Conservation (phyloP, 2,797 vertebrate species). For the Pipistrellus pygmaeus region DNA sequence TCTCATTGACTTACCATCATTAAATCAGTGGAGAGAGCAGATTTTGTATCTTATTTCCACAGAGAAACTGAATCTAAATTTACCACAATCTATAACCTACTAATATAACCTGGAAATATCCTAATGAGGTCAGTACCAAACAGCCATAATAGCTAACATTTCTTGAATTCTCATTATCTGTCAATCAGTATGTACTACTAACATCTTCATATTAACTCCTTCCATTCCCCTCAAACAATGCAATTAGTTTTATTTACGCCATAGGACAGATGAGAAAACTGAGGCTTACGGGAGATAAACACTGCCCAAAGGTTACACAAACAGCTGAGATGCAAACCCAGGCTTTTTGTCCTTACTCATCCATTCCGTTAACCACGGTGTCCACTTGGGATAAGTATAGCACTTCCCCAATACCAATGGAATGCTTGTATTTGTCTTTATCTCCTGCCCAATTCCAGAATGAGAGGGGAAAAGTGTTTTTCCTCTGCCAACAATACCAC, state of each 20-base stretch:
- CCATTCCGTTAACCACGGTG: background rate
- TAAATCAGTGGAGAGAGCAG: conserved; percentile 8
- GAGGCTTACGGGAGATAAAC: conserved; percentile 25
- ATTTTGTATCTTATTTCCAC: background rate
- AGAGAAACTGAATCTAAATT: conserved; percentile 8
- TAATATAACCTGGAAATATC: background rate
- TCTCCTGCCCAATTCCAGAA: conserved; percentile 56
- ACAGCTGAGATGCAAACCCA: background rate
- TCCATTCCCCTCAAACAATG: background rate
- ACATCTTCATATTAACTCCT: conserved; percentile 3
- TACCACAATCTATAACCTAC: background rate
- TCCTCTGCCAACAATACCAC: conserved; percentile 30
- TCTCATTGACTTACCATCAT: background rate
- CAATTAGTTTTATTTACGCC: background rate
- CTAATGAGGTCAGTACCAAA: background rate
- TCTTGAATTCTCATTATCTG: background rate
- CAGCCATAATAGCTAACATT: background rate
- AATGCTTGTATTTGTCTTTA: conserved; percentile 61
- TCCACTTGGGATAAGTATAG: conserved; percentile 34
- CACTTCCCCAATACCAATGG: conserved; percentile 50
- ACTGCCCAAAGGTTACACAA: background rate
- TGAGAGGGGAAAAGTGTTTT: conserved; percentile 13
- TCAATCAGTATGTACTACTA: background rate
- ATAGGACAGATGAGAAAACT: conserved; percentile 26
- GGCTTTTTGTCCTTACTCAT: background rate